These are phyloP conservation scores for Myotis davidii DNA, from an alignment of 2,113 vertebrate species.

Conservation along the genomic window DNA sequence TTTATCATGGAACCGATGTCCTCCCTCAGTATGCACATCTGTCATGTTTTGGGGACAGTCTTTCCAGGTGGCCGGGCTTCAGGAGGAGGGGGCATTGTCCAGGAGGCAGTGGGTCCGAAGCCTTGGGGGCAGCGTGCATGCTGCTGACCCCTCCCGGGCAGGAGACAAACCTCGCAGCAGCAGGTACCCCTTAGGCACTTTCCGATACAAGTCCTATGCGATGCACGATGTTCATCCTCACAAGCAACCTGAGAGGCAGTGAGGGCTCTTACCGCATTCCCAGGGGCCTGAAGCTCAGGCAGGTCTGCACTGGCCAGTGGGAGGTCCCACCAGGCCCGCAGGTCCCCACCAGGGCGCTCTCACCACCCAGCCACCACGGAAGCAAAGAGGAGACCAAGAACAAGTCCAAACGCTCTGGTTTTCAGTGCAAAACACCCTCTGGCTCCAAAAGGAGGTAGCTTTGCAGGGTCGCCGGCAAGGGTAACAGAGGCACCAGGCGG, in stretches of 20 bases:
- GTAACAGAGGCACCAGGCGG: slow-evolving; percentile 78
- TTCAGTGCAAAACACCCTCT: slow-evolving; percentile 79
- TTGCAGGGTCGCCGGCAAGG: slow-evolving; percentile 81
- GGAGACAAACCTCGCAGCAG: not conserved
- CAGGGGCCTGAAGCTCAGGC: not conserved
- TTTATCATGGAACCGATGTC: accelerated
- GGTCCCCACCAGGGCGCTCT: accelerated
- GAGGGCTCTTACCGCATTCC: not conserved
- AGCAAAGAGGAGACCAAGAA: accelerated
- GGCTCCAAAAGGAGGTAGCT: slow-evolving; percentile 86
- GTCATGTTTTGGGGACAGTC: not conserved
- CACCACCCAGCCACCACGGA: accelerated
- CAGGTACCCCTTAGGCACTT: not conserved
- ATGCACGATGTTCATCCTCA: accelerated
- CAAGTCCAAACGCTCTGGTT: not conserved
- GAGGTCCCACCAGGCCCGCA: accelerated
- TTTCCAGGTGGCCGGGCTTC: not conserved
- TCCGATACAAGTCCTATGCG: accelerated
- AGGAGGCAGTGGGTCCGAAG: not conserved
- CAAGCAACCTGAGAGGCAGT: not conserved
- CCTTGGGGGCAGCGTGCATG: accelerated
- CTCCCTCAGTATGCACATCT: accelerated
- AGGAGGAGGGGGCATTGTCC: not conserved
- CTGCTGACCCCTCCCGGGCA: accelerated
- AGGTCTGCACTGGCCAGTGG: accelerated